Conservation (phyloP, 2,797 vertebrate genomes). For the Nasua narica region DNA sequence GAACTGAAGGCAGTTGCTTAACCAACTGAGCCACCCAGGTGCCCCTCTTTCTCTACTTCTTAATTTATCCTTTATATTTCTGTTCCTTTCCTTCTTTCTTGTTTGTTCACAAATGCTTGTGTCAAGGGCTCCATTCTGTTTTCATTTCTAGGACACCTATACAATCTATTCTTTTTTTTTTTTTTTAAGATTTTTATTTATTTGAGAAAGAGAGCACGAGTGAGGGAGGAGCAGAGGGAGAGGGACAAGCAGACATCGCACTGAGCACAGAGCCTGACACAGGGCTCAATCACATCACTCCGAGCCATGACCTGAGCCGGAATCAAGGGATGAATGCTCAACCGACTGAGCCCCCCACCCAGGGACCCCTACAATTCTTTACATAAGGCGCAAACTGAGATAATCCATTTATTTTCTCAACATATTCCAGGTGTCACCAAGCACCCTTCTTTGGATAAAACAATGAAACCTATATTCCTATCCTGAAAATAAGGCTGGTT, state of each 20-base stretch:
- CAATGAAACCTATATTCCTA: not conserved
- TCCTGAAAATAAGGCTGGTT: not conserved
- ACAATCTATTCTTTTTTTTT: not conserved
- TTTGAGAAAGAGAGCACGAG: not conserved
- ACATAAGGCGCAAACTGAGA: not conserved
- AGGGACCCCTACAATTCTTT: not conserved
- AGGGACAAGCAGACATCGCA: not conserved
- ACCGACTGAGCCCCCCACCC: not conserved
- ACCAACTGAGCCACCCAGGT: too few relatives aligned
- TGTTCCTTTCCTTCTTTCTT: not conserved
- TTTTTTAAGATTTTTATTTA: not conserved
- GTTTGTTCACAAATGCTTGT: not conserved
- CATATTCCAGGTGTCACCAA: not conserved
- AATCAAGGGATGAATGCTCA: not conserved
- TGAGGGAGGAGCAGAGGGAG: not conserved
- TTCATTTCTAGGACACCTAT: not conserved
- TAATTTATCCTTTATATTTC: not conserved
- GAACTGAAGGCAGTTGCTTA: too few relatives aligned
- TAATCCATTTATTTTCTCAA: constrained; percentile 37
- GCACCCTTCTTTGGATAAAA: not conserved
- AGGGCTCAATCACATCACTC: not conserved
- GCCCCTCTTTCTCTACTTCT: not conserved
- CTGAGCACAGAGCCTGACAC: not conserved
- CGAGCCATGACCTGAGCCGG: not conserved
- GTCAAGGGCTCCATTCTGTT: not conserved